Evolutionary conservation across 1,140 invertebrate species (phyloP), one percentile per base, ranked within the genome.

Genomic region (Dreissena polymorpha): DNA sequence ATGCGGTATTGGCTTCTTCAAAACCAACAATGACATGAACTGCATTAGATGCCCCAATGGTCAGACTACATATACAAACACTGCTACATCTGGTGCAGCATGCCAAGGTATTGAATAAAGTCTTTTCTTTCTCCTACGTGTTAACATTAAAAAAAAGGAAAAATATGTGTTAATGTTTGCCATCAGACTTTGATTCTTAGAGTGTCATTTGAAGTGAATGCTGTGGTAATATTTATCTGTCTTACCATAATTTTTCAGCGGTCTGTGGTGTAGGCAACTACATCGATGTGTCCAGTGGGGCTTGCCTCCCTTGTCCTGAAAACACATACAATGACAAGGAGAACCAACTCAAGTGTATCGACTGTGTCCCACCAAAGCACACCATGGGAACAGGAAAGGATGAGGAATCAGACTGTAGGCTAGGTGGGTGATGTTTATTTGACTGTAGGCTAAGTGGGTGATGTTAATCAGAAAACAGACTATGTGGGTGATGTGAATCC

Each of bases 1-100:
- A 21, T 78, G 76, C 29, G 76, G 51, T 5, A 55, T n/a, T 69
- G 76, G 76, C 5, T 53, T n/a, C 18, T 78, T 55, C 53, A 65
- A 53, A 12, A 25, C 23, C 14, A 39, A 49, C 60, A 23, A 27
- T 50, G 76, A 78, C 25, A 25, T 27, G n/a, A 16, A 7, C 27
- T 78, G 76, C 55, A 16, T 69, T 13, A n/a, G 16, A 12, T 78
- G 76, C 57, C 50, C 50, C 0, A 16, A 51, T 70, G 76, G 76
- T 14, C 21, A 13, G 25, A 68, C 76, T 13, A 78, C 76, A 25
- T 0, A 53, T n/a, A 77, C 64, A 10, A n/a, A 65, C 21, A 77
- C 75, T 16, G 75, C 64, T 21, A 21, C 63, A 18, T 65, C 25
- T 16, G 14, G 21, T 2, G n/a, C 29, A 23, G 55, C 60, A 0